Conservation (phyloP, 2,113 vertebrate species). For the Machaerirhynchus nigripectus region DNA sequence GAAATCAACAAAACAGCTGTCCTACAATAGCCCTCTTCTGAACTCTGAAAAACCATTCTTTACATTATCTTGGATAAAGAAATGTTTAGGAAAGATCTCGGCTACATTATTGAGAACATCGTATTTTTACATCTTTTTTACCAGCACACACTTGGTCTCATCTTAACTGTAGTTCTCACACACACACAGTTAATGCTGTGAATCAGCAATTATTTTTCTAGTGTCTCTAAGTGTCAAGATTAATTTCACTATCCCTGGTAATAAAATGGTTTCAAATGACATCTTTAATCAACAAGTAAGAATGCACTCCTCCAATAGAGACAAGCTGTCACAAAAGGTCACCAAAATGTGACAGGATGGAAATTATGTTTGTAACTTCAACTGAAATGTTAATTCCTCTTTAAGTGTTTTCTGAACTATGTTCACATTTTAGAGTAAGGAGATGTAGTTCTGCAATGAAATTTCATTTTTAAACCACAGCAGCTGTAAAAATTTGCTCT, state of each 20-base stretch:
- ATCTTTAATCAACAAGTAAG: slow-evolving; percentile 88
- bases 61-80: not conserved
- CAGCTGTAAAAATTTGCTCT: not conserved
- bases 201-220: slow-evolving; percentile 91
- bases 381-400: slow-evolving; percentile 86
- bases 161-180: slow-evolving; percentile 54
- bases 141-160: slow-evolving; percentile 29
- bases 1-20: not conserved
- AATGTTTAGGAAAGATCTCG: not conserved
- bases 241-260: slow-evolving; percentile 84
- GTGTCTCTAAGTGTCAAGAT: slow-evolving; percentile 86
- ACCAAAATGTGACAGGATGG: slow-evolving; percentile 86
- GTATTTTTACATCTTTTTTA: not conserved
- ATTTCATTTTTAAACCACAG: slow-evolving; percentile 37
- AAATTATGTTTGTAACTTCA: slow-evolving; percentile 87
- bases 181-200: slow-evolving; percentile 74
- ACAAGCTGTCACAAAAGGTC: slow-evolving; percentile 90
- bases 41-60: not conserved
- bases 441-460: slow-evolving; percentile 23
- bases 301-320: slow-evolving; percentile 82
- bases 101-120: not conserved
- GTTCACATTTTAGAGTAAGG: slow-evolving; percentile 62
- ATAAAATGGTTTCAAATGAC: slow-evolving; percentile 95
- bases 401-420: slow-evolving; percentile 75
- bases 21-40: not conserved